phyloP scores from a whole-genome alignment of 2,888 invertebrate species.

The Nomada flava region DNA sequence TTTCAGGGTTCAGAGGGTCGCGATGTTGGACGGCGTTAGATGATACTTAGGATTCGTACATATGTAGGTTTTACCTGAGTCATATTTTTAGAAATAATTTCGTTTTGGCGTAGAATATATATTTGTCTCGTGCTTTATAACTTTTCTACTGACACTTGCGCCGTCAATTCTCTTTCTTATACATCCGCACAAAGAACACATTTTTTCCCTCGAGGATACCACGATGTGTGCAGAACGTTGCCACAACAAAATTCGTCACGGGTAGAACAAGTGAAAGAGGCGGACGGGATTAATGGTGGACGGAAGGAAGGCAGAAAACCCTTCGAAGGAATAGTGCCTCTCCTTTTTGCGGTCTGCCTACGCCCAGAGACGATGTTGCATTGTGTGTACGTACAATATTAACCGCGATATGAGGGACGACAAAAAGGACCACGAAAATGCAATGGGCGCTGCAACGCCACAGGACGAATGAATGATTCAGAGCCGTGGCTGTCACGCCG shows the following conservation, averaged over 20 bases:
- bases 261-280: conserved; percentile 36
- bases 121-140: too few species aligned
- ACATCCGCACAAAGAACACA: not conserved
- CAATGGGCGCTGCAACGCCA: conserved; percentile 50
- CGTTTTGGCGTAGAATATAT: too few species aligned
- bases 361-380: conserved; percentile 66
- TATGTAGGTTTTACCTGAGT: too few species aligned
- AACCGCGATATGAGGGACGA: conserved; percentile 71
- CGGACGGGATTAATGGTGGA: conserved; percentile 24
- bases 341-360: conserved; percentile 67
- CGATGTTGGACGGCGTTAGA: too few species aligned
- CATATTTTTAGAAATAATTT: too few species aligned
- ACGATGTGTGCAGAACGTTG: conserved; percentile 4
- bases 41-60: too few species aligned
- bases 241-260: conserved; percentile 49
- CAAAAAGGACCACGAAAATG: conserved; percentile 66
- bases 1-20: too few species aligned
- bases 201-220: not conserved
- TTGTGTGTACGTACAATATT: conserved; percentile 72
- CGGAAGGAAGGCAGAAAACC: conserved; percentile 25
- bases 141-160: not conserved
- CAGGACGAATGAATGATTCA: conserved; percentile 74
- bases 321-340: conserved; percentile 44
- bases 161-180: not conserved
- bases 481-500: conserved; percentile 61